Conservation (phyloP, 2,113 vertebrate species). For the Nothocercus julius region DNA sequence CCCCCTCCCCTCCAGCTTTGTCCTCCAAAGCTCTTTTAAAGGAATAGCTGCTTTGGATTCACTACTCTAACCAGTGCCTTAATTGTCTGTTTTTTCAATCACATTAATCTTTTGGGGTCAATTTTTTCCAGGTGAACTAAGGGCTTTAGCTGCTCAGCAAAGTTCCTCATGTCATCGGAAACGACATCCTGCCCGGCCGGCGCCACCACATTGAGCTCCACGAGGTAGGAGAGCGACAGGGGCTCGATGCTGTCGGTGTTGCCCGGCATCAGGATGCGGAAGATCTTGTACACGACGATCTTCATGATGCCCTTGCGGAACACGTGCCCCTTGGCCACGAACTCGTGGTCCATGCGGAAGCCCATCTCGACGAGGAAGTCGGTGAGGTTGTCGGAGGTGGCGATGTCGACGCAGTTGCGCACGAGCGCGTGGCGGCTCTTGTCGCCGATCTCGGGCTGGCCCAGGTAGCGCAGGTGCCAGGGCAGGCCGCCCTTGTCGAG, state of each 20-base stretch:
- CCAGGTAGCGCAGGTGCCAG: constrained; percentile 95
- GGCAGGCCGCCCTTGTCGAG: constrained; percentile 86
- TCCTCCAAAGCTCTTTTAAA: neutral
- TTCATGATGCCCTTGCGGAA: constrained; percentile 96
- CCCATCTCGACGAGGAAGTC: constrained; percentile 98
- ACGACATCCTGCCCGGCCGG: constrained; percentile 78
- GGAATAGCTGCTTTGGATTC: neutral
- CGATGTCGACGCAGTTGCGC: constrained; percentile 94
- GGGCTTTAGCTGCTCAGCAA: constrained; percentile 95
- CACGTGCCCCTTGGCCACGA: constrained; percentile 92
- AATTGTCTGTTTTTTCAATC: neutral
- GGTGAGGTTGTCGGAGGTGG: constrained; percentile 90
- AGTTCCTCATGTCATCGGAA: constrained; percentile 96
- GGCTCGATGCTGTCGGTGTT: constrained; percentile 94
- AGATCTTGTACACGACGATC: constrained; percentile 94
- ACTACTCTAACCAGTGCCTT: neutral
- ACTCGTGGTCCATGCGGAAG: constrained; percentile 98
- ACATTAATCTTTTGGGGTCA: constrained; percentile 92
- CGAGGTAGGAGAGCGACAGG: constrained; percentile 91
- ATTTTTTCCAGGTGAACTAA: constrained; percentile 97
- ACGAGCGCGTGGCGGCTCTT: constrained; percentile 92
- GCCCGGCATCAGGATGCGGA: constrained; percentile 89
- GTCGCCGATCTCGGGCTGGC: constrained; percentile 95
- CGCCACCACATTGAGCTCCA: constrained; percentile 82
- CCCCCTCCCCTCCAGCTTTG: neutral